These are phyloP conservation scores for Paramuricea clavata DNA, from an alignment of 92 coral and sea anemone genomes.

Conservation along the genomic window DNA sequence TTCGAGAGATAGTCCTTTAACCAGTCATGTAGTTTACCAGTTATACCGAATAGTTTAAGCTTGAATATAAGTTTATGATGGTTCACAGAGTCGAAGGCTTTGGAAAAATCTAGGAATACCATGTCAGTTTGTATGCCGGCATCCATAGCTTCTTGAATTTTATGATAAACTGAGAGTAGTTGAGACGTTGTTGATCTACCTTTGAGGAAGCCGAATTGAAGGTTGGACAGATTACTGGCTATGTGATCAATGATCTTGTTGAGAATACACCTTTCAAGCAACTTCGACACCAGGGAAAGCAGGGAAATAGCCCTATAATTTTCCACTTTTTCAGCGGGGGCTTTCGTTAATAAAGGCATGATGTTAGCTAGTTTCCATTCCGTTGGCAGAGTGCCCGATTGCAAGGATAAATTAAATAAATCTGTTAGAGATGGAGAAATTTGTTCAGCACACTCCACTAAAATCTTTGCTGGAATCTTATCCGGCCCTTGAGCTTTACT, in stretches of 20 bases:
- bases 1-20: too few species aligned
- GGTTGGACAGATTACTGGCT: slow-evolving; percentile 10
- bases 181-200: slow-evolving; percentile 57
- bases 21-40: too few species aligned
- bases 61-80: too few species aligned
- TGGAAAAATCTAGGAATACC: slow-evolving; percentile 26
- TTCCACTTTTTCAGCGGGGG: slow-evolving; percentile 45
- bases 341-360: slow-evolving; percentile 51
- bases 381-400: slow-evolving; percentile 8
- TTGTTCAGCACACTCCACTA: too few species aligned
- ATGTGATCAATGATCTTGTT: too few species aligned
- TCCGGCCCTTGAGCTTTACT: too few species aligned
- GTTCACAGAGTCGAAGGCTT: slow-evolving; percentile 45
- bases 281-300: slow-evolving; percentile 48
- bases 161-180: slow-evolving; percentile 43
- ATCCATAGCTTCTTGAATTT: slow-evolving; percentile 25
- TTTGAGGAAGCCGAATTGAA: slow-evolving; percentile 51
- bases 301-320: slow-evolving; percentile 62
- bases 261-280: neutral
- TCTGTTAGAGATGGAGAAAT: too few species aligned
- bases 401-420: neutral
- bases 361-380: slow-evolving; percentile 39
- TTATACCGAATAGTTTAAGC: too few species aligned
- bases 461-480: too few species aligned
- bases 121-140: slow-evolving; percentile 51